phyloP scores from a whole-genome alignment of 2,888 invertebrate genomes.

The Lottia scabra region DNA sequence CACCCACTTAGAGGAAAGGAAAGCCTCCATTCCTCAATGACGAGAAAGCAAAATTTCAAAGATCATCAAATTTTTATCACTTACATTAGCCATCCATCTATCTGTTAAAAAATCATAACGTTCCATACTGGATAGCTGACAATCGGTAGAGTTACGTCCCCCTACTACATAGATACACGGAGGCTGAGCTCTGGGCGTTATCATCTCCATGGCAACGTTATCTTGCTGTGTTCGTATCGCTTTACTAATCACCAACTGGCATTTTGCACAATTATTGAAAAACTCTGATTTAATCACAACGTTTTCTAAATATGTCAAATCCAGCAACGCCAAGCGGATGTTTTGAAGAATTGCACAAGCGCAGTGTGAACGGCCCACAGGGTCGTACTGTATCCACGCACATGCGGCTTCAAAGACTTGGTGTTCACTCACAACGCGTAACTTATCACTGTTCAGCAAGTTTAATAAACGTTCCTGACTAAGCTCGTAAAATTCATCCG shows the following conservation, averaged over 20 bases:
- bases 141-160: slow-evolving; percentile 62
- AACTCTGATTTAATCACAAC: slow-evolving; percentile 61
- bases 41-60: no score
- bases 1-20: no score
- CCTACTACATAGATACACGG: slow-evolving; percentile 66
- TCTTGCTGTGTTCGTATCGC: slow-evolving; percentile 60
- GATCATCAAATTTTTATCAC: slow-evolving; percentile 5
- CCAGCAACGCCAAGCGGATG: slow-evolving; percentile 60
- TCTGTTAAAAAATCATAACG: slow-evolving; percentile 63
- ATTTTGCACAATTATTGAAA: slow-evolving; percentile 62
- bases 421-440: slow-evolving; percentile 60
- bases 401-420: slow-evolving; percentile 63
- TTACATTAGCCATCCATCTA: slow-evolving; percentile 64
- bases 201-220: slow-evolving; percentile 47
- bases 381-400: slow-evolving; percentile 61
- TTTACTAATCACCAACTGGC: slow-evolving; percentile 61
- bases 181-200: slow-evolving; percentile 60
- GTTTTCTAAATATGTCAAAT: slow-evolving; percentile 58
- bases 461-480: slow-evolving; percentile 55
- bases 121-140: slow-evolving; percentile 65
- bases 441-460: slow-evolving; percentile 58
- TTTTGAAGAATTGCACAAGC: slow-evolving; percentile 60
- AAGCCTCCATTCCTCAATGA: no score
- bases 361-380: slow-evolving; percentile 38
- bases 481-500: slow-evolving; percentile 63